These are phyloP conservation scores for Willowsia nigromaculata DNA, from an alignment of 2,888 invertebrate species.

Conservation along the genomic window DNA sequence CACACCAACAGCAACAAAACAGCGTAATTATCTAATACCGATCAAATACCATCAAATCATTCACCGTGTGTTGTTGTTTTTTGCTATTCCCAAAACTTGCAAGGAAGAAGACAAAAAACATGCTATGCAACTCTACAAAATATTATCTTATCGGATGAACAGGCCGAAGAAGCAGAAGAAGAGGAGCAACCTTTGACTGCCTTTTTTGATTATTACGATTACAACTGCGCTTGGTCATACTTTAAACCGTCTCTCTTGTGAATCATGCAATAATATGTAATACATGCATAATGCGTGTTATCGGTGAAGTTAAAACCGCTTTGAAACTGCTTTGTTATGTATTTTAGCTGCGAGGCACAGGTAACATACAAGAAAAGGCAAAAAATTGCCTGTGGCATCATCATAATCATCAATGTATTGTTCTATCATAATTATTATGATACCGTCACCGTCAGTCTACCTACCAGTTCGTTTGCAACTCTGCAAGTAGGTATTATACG, in stretches of 20 bases:
- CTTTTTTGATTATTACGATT: slow-evolving; percentile 42
- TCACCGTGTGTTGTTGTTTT: slow-evolving; percentile 32
- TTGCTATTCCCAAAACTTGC: background rate
- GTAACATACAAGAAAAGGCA: background rate
- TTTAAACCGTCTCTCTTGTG: background rate
- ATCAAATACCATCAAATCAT: slow-evolving; percentile 63
- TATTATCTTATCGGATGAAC: background rate
- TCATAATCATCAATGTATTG: slow-evolving; percentile 13
- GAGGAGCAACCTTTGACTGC: slow-evolving; percentile 23
- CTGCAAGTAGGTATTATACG: background rate
- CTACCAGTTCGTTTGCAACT: background rate
- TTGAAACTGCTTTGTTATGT: background rate
- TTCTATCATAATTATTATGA: slow-evolving; percentile 48
- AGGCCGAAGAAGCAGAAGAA: slow-evolving; percentile 8
- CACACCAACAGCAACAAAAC: slow-evolving; percentile 32
- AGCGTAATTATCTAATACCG: slow-evolving; percentile 65
- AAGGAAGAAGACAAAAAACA: slow-evolving; percentile 10
- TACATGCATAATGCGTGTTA: slow-evolving; percentile 45
- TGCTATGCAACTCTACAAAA: slow-evolving; percentile 34
- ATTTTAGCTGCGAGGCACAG: background rate
- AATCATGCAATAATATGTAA: slow-evolving; percentile 29
- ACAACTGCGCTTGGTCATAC: background rate
- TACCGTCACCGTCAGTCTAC: slow-evolving; percentile 39
- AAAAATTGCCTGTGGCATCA: slow-evolving; percentile 35
- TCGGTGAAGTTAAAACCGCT: slow-evolving; percentile 39